These are phyloP conservation scores for Podarcis lilfordi DNA, from an alignment of 2,797 vertebrate species.

Conservation along the genomic window DNA sequence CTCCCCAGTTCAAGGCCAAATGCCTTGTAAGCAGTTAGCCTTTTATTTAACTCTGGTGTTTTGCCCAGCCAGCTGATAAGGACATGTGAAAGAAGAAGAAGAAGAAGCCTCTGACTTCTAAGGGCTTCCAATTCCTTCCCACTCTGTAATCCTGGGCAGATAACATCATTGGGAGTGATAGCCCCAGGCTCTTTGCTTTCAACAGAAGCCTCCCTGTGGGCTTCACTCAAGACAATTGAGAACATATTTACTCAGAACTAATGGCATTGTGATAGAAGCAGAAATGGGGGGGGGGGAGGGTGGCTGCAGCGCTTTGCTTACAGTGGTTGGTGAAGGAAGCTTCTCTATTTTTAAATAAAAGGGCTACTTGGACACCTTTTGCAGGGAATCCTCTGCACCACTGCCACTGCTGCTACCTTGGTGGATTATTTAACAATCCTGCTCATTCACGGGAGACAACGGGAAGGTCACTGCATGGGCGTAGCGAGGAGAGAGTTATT, in stretches of 20 bases:
- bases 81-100: not conserved
- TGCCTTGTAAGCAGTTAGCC: accelerated
- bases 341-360: slow-evolving; percentile 30
- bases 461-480: not conserved
- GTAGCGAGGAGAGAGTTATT: not conserved
- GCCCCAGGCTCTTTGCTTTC: slow-evolving; percentile 21
- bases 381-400: not conserved
- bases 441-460: not conserved
- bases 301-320: no score
- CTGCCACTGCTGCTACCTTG: not conserved
- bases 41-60: not conserved
- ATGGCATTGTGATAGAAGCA: slow-evolving; percentile 5
- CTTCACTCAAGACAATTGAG: slow-evolving; percentile 1
- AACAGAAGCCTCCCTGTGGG: slow-evolving; percentile 21
- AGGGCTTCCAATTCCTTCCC: not conserved
- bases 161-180: not conserved
- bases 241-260: slow-evolving; percentile 18
- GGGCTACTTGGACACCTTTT: slow-evolving; percentile 9
- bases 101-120: not conserved
- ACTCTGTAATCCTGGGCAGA: not conserved
- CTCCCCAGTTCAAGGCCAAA: not conserved
- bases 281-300: not conserved
- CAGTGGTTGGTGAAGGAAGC: not conserved
- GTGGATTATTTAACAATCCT: not conserved
- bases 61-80: not conserved